Percentiles rank a stretch among this genome's conserved stretches.
Conservation (phyloP, 2,797 vertebrate genomes). For the Lacerta viridis region DNA sequence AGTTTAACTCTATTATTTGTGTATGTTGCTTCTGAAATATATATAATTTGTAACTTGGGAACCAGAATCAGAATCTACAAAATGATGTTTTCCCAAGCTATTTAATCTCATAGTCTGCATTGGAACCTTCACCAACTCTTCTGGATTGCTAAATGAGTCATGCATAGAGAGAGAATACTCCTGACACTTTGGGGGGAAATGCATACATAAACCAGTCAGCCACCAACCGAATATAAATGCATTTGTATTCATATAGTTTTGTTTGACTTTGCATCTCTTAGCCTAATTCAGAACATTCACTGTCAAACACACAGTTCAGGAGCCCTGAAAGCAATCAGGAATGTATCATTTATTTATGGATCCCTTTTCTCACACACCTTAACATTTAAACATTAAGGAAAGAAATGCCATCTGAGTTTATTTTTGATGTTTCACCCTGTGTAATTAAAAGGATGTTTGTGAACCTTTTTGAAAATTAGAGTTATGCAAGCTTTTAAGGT, state of each 20-base stretch:
- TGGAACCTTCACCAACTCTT: slow-evolving; percentile 3
- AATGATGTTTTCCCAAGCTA: not conserved
- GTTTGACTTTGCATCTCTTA: slow-evolving; percentile 37
- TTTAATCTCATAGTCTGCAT: not conserved
- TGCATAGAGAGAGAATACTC: not conserved
- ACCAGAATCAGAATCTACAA: not conserved
- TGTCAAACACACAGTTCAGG: slow-evolving; percentile 27
- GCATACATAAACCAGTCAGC: not conserved
- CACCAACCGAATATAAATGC: slow-evolving; percentile 24
- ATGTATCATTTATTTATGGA: slow-evolving; percentile 73
- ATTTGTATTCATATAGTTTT: not conserved
- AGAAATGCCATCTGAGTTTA: slow-evolving; percentile 52
- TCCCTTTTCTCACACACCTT: slow-evolving; percentile 53
- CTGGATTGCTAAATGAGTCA: slow-evolving; percentile 18
- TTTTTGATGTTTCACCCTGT: slow-evolving; percentile 52
- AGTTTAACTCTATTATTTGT: not conserved
- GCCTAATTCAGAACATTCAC: slow-evolving; percentile 52
- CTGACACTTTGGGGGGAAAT: slow-evolving; percentile 11
- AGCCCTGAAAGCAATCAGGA: slow-evolving; percentile 61
- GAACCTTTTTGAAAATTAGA: slow-evolving; percentile 26
- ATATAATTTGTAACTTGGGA: slow-evolving; percentile 16
- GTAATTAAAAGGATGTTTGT: slow-evolving; percentile 48
- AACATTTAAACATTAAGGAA: slow-evolving; percentile 59
- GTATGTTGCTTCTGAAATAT: not conserved
- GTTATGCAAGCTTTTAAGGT: not conserved